Conservation (phyloP, 2,888 invertebrate genomes). For the Dermolepida albohirtum region DNA sequence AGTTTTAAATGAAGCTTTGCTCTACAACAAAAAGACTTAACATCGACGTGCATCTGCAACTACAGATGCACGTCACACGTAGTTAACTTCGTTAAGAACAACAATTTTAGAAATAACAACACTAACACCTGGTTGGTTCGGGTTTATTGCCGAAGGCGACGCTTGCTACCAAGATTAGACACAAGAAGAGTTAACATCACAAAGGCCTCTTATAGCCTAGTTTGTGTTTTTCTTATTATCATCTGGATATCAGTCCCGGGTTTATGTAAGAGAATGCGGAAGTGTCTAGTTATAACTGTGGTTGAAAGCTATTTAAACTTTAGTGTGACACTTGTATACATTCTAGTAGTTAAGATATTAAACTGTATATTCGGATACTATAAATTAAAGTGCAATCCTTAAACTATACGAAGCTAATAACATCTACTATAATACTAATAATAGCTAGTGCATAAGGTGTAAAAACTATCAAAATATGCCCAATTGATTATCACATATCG, state of each 20-base stretch:
- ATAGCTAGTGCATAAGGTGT: no score
- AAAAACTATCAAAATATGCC: no score
- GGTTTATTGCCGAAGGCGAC: conserved; percentile 16
- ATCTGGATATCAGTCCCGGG: not conserved
- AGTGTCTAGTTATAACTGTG: not conserved
- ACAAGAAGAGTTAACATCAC: conserved; percentile 36
- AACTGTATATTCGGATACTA: no score
- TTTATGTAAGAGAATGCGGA: conserved; percentile 32
- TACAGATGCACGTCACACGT: not conserved
- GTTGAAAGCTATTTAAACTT: no score
- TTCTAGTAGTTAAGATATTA: no score
- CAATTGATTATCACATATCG: no score
- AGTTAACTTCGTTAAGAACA: conserved; percentile 4
- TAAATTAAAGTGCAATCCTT: no score
- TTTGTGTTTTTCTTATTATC: conserved; percentile 22
- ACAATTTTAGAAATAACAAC: conserved; percentile 30
- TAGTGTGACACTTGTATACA: no score
- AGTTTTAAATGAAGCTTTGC: no score
- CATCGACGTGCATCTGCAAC: not conserved
- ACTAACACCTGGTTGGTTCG: conserved; percentile 27
- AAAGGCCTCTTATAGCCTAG: conserved; percentile 10
- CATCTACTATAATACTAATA: no score
- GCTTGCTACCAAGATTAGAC: conserved; percentile 16
- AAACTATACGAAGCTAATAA: no score
- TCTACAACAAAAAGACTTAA: not conserved